Evolutionary conservation across 2,888 invertebrate species (phyloP), one percentile per base, ranked within the genome.

Genomic region (Macrophya alboannulata): DNA sequence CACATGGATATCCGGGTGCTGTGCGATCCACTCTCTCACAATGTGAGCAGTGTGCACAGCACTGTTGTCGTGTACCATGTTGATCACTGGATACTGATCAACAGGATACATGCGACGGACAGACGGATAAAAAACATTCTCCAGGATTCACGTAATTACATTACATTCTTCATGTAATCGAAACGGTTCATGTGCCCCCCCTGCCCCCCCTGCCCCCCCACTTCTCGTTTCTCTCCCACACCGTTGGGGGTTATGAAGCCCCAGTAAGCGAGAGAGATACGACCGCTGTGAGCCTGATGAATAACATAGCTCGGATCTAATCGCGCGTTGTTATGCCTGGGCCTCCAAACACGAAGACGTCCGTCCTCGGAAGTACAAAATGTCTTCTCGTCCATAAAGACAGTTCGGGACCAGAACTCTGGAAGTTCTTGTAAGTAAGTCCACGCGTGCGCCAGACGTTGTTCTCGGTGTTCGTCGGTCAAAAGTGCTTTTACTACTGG

Each of bases 361-460:
- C 31, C 72, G 40, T 72, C 72, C n/a, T 72, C n/a, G 43, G 37
- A 15, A 4, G 72, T 43, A 43, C 40, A 72, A 72, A 72, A 72
- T 43, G 43, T 43, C 72, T 43, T 72, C 72, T 72, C 72, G 43
- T 72, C 72, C 72, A 72, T 40, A n/a, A 12, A 72, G 17, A 72
- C 43, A 31, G 72, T 72, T 8, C 43, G 12, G 40, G 15, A 6
- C 72, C 72, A 72, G 17, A 40, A 43, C 43, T 72, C 72, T n/a
- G 37, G 17, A 72, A 5, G 17, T 37, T 17, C n/a, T 5, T 40
- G 40, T 40, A 40, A 5, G 37, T 37, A 43, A 37, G 37, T n/a
- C 25, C 9, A 43, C 31, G 31, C 31, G 31, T 31, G 3, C 31
- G 31, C 31, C 31, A 31, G 31, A 31, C 31, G 31, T 31, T 72